These are phyloP conservation scores for Plecturocebus donacophilus DNA, from an alignment of 2,113 vertebrate genomes.

Conservation along the genomic window DNA sequence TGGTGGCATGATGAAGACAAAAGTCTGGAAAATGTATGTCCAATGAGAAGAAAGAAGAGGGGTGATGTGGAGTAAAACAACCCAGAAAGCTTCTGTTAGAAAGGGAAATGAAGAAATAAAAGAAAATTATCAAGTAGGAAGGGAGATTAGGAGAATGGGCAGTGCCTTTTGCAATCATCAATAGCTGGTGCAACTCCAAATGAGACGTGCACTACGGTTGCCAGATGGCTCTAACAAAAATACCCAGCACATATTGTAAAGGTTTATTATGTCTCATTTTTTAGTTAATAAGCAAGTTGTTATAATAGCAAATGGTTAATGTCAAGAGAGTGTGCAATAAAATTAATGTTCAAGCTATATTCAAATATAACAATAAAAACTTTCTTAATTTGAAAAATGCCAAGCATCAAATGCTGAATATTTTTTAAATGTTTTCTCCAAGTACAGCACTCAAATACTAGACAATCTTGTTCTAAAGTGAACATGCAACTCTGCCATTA, in stretches of 20 bases:
- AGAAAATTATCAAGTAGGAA: background rate
- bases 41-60: background rate
- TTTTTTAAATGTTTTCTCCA: background rate
- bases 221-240: constrained; percentile 27
- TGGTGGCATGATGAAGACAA: background rate
- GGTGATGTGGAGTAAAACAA: background rate
- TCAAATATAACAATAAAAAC: background rate
- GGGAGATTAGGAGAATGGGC: background rate
- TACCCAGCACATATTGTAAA: background rate
- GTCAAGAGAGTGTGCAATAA: background rate
- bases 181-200: background rate
- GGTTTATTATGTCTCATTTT: background rate
- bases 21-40: background rate
- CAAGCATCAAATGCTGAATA: background rate
- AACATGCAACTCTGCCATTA: background rate
- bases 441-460: background rate
- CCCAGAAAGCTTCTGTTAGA: background rate
- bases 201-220: background rate
- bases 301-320: background rate
- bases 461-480: background rate
- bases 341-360: background rate
- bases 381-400: constrained; percentile 16
- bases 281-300: constrained; percentile 33
- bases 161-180: background rate
- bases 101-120: background rate